Evolutionary conservation across 2,888 invertebrate species (phyloP).

Genomic region (Drepana falcataria): DNA sequence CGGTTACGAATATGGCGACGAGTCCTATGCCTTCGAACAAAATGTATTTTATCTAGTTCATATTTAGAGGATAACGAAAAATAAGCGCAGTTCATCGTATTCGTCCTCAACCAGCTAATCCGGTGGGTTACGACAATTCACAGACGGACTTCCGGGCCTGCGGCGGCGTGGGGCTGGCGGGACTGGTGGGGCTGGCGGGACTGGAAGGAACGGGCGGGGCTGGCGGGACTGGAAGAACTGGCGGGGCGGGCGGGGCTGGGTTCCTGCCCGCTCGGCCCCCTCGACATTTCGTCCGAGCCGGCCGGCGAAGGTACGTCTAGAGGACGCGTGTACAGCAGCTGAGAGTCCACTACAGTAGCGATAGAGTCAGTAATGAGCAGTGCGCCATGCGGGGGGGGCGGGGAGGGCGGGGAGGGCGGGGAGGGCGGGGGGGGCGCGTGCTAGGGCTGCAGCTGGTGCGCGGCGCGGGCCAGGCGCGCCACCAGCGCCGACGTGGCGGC

Average conservation of each 20-base stretch:
- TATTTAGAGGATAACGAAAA: too few species aligned
- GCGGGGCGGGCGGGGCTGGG: background rate
- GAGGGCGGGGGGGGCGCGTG: conserved; percentile 3
- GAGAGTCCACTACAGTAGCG: background rate
- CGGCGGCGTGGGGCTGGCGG: background rate
- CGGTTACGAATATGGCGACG: too few species aligned
- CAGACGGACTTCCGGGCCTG: background rate
- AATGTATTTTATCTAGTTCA: too few species aligned
- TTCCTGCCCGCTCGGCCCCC: too few species aligned
- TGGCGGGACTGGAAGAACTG: too few species aligned
- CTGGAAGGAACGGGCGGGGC: too few species aligned
- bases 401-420: background rate
- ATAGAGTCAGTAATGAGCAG: background rate
- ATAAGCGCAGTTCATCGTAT: too few species aligned
- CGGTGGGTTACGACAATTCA: background rate
- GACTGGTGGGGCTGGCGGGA: background rate
- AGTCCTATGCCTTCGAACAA: too few species aligned
- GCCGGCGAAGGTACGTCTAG: too few species aligned
- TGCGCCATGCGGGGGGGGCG: background rate
- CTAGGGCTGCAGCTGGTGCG: conserved; percentile 24
- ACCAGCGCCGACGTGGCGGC: conserved; percentile 42
- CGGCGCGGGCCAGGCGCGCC: conserved; percentile 17
- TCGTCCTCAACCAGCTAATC: too few species aligned
- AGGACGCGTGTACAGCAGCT: background rate
- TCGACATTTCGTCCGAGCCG: too few species aligned